Conservation (phyloP, 2,113 vertebrate genomes). For the Anolis carolinensis region DNA sequence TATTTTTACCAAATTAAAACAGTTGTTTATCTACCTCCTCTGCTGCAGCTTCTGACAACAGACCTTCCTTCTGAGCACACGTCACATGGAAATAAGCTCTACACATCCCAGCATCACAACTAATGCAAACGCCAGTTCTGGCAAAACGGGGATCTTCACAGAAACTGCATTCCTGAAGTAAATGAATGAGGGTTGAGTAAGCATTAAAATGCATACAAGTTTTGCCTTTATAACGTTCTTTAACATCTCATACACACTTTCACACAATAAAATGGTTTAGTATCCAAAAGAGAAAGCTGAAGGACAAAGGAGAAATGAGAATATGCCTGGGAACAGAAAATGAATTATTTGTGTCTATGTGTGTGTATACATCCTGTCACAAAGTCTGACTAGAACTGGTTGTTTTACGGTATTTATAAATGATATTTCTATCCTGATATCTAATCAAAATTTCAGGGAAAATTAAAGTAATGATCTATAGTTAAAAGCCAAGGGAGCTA, state of each 20-base stretch:
- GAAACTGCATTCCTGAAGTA: constrained; percentile 92
- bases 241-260: neutral
- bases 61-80: constrained; percentile 95
- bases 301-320: neutral
- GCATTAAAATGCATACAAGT: neutral
- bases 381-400: neutral
- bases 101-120: constrained; percentile 98
- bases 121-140: constrained; percentile 97
- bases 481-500: neutral
- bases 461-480: neutral
- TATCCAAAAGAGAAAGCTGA: neutral
- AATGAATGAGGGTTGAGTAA: constrained; percentile 27
- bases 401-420: neutral
- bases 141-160: constrained; percentile 96
- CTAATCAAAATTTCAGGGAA: neutral
- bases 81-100: constrained; percentile 98
- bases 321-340: neutral
- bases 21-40: constrained; percentile 86
- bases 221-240: neutral
- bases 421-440: neutral
- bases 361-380: too few relatives aligned
- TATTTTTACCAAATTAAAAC: neutral
- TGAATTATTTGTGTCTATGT: too few relatives aligned
- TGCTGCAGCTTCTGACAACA: constrained; percentile 96
- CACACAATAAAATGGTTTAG: neutral